A percentile compares a stretch with the other conserved stretches of the same genome.
Conservation (phyloP, 2,888 invertebrate species). For the Machimus rusticus region DNA sequence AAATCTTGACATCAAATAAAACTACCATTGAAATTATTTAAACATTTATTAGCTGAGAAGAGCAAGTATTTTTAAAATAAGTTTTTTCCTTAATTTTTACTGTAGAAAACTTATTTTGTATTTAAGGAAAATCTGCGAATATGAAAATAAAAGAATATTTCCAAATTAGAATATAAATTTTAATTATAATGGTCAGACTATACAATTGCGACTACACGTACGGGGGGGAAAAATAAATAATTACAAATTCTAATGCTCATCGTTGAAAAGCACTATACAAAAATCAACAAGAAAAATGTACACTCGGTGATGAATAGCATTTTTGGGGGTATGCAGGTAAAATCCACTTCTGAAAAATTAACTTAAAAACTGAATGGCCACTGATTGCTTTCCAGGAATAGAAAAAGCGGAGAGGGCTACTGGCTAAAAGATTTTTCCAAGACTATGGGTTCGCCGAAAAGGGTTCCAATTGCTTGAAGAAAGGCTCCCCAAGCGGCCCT, state of each 20-base stretch:
- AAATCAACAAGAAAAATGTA: conserved; percentile 34
- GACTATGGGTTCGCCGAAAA: conserved; percentile 61
- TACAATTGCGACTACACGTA: conserved; percentile 26
- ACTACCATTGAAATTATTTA: background rate
- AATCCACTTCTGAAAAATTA: background rate
- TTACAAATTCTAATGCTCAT: conserved; percentile 3
- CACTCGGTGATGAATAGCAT: conserved; percentile 16
- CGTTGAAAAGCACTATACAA: conserved; percentile 27
- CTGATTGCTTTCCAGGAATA: background rate
- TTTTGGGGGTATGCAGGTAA: background rate
- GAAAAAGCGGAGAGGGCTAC: background rate
- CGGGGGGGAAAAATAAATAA: conserved; percentile 28
- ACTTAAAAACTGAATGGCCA: conserved; percentile 45
- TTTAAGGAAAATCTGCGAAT: background rate
- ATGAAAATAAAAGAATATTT: background rate
- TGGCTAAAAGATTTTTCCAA: conserved; percentile 61
- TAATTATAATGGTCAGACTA: conserved; percentile 25
- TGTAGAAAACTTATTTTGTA: background rate
- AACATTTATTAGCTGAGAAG: background rate
- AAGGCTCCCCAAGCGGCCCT: conserved; percentile 59
- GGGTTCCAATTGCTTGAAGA: conserved; percentile 63
- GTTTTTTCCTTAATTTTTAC: background rate
- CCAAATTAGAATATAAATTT: conserved; percentile 8
- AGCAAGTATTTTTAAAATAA: background rate
- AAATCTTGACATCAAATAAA: background rate